These are phyloP conservation scores for Dasyprocta punctata DNA, from an alignment of 2,113 vertebrate genomes.

Conservation along the genomic window DNA sequence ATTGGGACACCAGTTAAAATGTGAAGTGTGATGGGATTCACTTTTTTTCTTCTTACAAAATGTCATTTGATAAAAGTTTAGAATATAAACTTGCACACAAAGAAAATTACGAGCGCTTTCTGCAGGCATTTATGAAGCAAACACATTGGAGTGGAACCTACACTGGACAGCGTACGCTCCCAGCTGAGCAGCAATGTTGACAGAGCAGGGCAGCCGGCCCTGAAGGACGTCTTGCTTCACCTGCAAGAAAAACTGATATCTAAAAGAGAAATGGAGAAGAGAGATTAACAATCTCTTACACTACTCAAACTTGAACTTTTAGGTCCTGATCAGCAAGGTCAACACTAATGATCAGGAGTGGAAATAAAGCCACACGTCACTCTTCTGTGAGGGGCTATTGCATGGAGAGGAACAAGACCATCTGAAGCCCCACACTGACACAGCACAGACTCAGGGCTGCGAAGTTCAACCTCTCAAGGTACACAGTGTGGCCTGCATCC, in stretches of 20 bases:
- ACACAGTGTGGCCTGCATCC: no score
- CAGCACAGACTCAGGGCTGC: neutral
- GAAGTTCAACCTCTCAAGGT: neutral
- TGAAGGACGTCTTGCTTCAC: conserved; percentile 94
- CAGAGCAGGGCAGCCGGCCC: conserved; percentile 90
- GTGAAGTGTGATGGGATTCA: neutral
- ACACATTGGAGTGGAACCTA: conserved; percentile 77
- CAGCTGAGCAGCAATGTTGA: conserved; percentile 87
- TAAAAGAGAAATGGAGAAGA: conserved; percentile 81
- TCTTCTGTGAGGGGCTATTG: neutral
- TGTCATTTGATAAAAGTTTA: neutral
- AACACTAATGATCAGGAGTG: neutral
- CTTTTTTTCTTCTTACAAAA: neutral
- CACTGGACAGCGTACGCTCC: conserved; percentile 92
- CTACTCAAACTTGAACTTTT: neutral
- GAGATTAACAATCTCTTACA: conserved; percentile 30
- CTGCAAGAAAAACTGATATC: conserved; percentile 95
- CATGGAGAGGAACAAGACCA: neutral
- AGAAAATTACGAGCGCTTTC: neutral
- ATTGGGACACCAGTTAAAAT: conserved; percentile 25
- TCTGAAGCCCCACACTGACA: neutral
- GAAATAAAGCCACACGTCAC: neutral
- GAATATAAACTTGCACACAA: neutral
- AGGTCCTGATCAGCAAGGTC: neutral
- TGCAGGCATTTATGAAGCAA: neutral